These are phyloP conservation scores for Lasioglossum albipes DNA, from an alignment of 1,140 invertebrate species.

Conservation along the genomic window DNA sequence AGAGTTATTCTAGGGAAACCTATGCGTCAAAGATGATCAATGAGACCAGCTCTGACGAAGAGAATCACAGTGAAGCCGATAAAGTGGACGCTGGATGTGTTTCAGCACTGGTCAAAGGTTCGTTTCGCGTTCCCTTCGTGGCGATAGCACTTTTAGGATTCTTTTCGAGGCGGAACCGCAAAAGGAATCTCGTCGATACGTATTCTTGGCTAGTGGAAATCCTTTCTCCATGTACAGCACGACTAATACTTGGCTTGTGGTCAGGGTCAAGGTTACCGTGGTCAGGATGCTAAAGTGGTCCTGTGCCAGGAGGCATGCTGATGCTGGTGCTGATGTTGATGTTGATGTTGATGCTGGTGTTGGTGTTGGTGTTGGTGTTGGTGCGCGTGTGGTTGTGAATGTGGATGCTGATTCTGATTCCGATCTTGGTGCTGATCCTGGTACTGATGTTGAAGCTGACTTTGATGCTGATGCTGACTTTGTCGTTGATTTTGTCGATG, in stretches of 20 bases:
- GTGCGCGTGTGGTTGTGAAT: constrained; percentile 10
- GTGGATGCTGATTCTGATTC: constrained; percentile 10
- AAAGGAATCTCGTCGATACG: neutral
- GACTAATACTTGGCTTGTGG: constrained; percentile 25
- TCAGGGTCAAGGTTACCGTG: constrained; percentile 58
- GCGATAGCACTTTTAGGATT: neutral
- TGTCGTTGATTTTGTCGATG: constrained; percentile 49
- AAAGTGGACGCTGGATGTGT: neutral
- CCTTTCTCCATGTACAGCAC: neutral
- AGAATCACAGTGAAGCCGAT: constrained; percentile 2
- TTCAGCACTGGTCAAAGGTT: neutral
- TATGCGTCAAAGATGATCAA: constrained; percentile 17
- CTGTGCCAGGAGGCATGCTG: constrained; percentile 74
- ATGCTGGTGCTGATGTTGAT: constrained; percentile 56
- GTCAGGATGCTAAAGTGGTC: constrained; percentile 77
- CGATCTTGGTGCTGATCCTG: constrained; percentile 47
- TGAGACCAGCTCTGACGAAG: constrained; percentile 8
- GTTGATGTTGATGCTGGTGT: constrained; percentile 35
- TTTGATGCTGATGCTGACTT: constrained; percentile 47
- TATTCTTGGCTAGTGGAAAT: neutral
- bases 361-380: constrained; percentile 53
- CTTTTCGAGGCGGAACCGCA: constrained; percentile 8
- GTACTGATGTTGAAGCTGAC: neutral
- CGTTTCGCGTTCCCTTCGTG: neutral
- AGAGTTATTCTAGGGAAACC: neutral